A percentile compares a stretch with the other conserved stretches of the same genome.
These are phyloP conservation scores for Enteromius viviparus DNA, from an alignment of 2,797 vertebrate genomes.

Conservation along the genomic window DNA sequence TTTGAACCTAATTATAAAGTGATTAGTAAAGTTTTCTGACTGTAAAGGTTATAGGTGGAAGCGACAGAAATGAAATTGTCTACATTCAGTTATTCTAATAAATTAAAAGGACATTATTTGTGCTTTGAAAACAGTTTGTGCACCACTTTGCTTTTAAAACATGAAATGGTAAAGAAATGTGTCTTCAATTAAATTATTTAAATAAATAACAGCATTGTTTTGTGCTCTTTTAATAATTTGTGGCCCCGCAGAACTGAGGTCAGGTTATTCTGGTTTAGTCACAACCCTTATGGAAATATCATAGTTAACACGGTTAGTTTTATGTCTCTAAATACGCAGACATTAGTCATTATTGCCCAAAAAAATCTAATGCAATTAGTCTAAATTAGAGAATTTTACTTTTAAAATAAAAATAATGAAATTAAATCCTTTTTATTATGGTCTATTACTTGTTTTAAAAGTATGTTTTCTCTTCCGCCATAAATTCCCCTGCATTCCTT, in stretches of 20 bases:
- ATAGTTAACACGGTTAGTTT: background rate
- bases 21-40: background rate
- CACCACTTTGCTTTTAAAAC: too few relatives aligned
- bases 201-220: background rate
- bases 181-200: background rate
- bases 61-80: background rate
- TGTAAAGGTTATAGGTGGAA: slow-evolving; percentile 11
- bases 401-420: background rate
- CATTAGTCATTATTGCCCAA: background rate
- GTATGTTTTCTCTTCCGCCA: background rate
- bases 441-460: slow-evolving; percentile 1
- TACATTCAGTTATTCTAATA: background rate
- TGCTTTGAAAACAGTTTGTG: background rate
- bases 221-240: background rate
- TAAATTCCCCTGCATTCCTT: background rate
- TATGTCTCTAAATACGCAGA: background rate
- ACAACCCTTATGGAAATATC: background rate
- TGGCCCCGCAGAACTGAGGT: background rate
- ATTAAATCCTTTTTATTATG: background rate
- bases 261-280: background rate
- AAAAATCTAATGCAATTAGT: background rate
- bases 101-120: background rate
- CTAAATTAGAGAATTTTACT: background rate
- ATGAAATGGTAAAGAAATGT: background rate
- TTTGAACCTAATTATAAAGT: slow-evolving; percentile 4